These are phyloP conservation scores for Eristalinus aeneus DNA, from an alignment of 2,888 invertebrate genomes.

Conservation along the genomic window DNA sequence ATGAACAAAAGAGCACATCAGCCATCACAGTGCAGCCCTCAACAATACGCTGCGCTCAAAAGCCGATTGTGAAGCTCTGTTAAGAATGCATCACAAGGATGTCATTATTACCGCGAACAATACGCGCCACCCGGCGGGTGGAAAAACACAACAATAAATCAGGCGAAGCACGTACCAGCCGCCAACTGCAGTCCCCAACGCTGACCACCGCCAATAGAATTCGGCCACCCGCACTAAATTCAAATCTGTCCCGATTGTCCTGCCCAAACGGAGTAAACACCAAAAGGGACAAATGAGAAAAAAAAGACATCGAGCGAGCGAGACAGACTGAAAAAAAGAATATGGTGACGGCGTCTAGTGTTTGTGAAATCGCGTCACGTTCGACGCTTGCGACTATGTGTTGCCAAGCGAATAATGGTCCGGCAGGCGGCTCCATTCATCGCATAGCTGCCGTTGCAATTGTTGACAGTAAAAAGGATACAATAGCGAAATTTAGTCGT, in stretches of 20 bases:
- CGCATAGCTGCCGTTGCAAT: conserved; percentile 54
- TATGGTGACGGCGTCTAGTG: not conserved
- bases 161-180: conserved; percentile 56
- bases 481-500: conserved; percentile 70
- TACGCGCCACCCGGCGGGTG: not conserved
- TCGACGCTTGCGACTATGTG: conserved; percentile 65
- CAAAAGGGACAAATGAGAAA: conserved; percentile 6
- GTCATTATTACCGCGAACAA: conserved; percentile 63
- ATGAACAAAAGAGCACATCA: not conserved
- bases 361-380: conserved; percentile 63
- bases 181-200: conserved; percentile 32
- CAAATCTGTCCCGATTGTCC: conserved; percentile 68
- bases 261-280: conserved; percentile 47
- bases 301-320: not conserved
- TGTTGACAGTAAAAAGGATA: conserved; percentile 70
- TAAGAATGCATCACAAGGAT: conserved; percentile 62
- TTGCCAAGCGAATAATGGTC: conserved; percentile 54
- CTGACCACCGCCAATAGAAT: not conserved
- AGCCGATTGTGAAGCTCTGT: conserved; percentile 35
- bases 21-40: not conserved
- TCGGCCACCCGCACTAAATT: conserved; percentile 40
- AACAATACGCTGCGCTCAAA: conserved; percentile 17
- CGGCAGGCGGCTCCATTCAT: conserved; percentile 48
- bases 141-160: conserved; percentile 49
- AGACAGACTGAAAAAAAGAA: not conserved